These are phyloP conservation scores for Philhelius pedissequus DNA, from an alignment of 2,888 invertebrate species.

Conservation along the genomic window DNA sequence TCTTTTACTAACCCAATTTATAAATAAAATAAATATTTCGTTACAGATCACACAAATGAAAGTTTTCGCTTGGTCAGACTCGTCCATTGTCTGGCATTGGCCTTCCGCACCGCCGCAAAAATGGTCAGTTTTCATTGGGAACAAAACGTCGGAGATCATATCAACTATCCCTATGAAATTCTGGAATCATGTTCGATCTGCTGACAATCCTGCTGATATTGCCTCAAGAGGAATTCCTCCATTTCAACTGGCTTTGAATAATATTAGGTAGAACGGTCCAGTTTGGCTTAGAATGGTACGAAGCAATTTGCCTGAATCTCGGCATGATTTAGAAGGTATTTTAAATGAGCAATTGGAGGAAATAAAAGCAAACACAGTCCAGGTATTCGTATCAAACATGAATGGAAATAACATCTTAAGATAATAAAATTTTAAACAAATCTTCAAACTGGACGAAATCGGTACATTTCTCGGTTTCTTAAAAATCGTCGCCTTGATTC, in stretches of 20 bases:
- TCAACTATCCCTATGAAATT: slow-evolving; percentile 3
- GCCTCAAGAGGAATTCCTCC: slow-evolving; percentile 38
- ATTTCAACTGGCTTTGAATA: background rate
- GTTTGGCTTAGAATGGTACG: background rate
- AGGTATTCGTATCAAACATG: background rate
- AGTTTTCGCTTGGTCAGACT: slow-evolving; percentile 16
- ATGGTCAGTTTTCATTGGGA: slow-evolving; percentile 10
- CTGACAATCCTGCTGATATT: slow-evolving; percentile 32
- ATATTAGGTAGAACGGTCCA: slow-evolving; percentile 27
- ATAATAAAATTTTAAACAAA: background rate
- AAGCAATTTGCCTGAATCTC: slow-evolving; percentile 1
- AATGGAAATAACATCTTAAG: background rate
- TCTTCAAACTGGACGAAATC: slow-evolving; percentile 27
- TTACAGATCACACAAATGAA: background rate
- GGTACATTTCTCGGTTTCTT: too few species aligned
- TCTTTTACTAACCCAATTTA: background rate
- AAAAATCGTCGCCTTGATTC: background rate
- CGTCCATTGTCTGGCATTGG: slow-evolving; percentile 13
- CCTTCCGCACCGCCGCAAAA: slow-evolving; percentile 9
- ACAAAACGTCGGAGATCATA: slow-evolving; percentile 44
- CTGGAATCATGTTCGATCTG: slow-evolving; percentile 33
- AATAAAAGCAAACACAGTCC: background rate
- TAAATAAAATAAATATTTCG: slow-evolving; percentile 1
- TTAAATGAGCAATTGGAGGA: background rate
- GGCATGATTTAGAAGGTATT: background rate